Percentiles rank a stretch among this genome's conserved stretches.
Conservation (phyloP, 2,797 vertebrate species). For the Strix occidentalis region DNA sequence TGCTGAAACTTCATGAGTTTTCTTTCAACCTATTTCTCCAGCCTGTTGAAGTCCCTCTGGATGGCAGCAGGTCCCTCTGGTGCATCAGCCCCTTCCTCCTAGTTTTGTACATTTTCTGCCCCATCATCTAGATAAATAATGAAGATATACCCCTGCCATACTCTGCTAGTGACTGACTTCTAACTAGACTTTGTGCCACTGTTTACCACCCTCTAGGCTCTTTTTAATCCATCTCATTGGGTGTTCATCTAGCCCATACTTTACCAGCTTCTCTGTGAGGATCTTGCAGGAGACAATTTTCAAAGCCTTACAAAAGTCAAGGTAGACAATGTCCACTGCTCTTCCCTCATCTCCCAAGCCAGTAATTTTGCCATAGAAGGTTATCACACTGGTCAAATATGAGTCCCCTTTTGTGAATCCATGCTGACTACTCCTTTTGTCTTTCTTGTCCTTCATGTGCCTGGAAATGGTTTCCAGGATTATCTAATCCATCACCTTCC, state of each 20-base stretch:
- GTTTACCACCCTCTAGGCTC: no score
- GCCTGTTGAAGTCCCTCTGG: neutral
- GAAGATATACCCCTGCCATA: neutral
- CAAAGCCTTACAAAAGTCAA: neutral
- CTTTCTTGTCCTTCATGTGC: neutral
- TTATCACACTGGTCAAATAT: neutral
- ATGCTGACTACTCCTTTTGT: neutral
- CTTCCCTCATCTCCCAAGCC: neutral
- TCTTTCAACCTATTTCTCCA: neutral
- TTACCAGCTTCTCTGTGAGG: neutral
- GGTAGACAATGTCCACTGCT: neutral
- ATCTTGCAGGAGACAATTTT: neutral
- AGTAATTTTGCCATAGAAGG: neutral
- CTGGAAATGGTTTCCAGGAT: neutral
- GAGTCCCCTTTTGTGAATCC: rapidly evolving
- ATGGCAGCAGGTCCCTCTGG: neutral
- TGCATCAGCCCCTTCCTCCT: neutral
- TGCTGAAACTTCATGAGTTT: neutral
- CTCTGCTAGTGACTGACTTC: neutral
- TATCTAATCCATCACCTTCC: neutral
- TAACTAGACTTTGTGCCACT: neutral
- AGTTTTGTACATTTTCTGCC: neutral
- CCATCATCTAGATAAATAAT: neutral
- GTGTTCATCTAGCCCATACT: neutral
- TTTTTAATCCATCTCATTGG: neutral